Conservation (phyloP, 2,797 vertebrate species). For the Notolabrus celidotus region DNA sequence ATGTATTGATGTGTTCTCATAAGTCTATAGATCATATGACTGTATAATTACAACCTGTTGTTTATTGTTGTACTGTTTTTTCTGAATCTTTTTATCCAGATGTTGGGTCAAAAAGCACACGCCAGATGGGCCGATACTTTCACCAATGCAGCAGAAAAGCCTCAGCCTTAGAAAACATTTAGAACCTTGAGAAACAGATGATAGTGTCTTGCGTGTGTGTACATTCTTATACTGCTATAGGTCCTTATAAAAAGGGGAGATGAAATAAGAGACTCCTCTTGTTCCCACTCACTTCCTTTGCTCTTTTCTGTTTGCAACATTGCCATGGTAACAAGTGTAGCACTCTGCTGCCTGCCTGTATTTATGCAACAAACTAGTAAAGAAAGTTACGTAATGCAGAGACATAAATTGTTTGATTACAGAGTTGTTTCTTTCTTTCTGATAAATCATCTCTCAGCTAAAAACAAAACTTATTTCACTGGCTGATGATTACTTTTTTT, state of each 20-base stretch:
- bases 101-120: constrained; percentile 7
- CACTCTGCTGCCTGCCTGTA: constrained; percentile 40
- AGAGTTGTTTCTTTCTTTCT: not conserved
- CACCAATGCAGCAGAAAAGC: constrained; percentile 16
- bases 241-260: constrained; percentile 24
- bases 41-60: constrained; percentile 30
- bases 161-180: not conserved
- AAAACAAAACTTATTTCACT: not conserved
- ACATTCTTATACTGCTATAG: constrained; percentile 7
- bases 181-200: constrained; percentile 1
- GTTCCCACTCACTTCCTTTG: constrained; percentile 63
- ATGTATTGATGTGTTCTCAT: constrained; percentile 5
- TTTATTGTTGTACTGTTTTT: constrained; percentile 9
- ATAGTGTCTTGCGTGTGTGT: not conserved
- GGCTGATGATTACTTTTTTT: not conserved
- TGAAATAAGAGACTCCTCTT: constrained; percentile 26
- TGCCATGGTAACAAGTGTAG: constrained; percentile 70
- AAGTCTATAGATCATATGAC: not conserved
- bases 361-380: constrained; percentile 30
- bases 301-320: constrained; percentile 59
- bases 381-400: constrained; percentile 19
- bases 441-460: not conserved
- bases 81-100: not conserved
- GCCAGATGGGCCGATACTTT: not conserved
- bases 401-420: constrained; percentile 12